Percentiles rank a stretch among this genome's conserved stretches.
Evolutionary conservation across 2,113 vertebrate genomes (phyloP).

Genomic region (Gobiocypris rarus): DNA sequence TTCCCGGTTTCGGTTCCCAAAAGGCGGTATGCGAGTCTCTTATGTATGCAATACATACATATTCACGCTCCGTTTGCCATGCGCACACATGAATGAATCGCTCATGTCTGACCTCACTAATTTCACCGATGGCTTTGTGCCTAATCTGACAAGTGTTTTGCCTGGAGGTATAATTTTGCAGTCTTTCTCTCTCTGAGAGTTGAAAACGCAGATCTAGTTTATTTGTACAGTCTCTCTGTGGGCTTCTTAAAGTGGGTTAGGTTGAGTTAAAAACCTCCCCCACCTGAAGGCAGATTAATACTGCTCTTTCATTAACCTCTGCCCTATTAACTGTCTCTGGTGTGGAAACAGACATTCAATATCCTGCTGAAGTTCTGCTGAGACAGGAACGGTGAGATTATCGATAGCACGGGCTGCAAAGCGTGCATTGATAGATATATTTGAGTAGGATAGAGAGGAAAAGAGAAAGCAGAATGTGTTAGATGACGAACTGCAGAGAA

Average conservation of each 20-base stretch:
- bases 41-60: conserved; percentile 1
- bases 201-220: conserved; percentile 35
- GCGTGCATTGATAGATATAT: conserved; percentile 6
- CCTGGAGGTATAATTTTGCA: conserved; percentile 55
- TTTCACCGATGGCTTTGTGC: conserved; percentile 54
- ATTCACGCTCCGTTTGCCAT: not conserved
- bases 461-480: not conserved
- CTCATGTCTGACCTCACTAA: conserved; percentile 20
- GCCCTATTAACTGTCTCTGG: conserved; percentile 36
- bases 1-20: conserved; percentile 46
- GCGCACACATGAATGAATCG: not conserved
- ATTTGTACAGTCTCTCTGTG: conserved; percentile 15
- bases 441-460: not conserved
- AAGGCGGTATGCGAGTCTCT: conserved; percentile 36
- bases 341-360: conserved; percentile 19
- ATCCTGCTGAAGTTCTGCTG: conserved; percentile 13
- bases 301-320: conserved; percentile 44
- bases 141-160: conserved; percentile 60
- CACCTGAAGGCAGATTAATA: conserved; percentile 38
- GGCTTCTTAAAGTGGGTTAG: conserved; percentile 27
- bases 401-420: not conserved
- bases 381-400: conserved; percentile 4
- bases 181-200: conserved; percentile 17
- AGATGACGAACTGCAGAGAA: not conserved
- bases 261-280: conserved; percentile 33